A percentile compares a stretch with the other conserved stretches of the same genome.
These are phyloP conservation scores for Stomatorhinus ivindoensis DNA, from an alignment of 2,113 vertebrate genomes.

Conservation along the genomic window DNA sequence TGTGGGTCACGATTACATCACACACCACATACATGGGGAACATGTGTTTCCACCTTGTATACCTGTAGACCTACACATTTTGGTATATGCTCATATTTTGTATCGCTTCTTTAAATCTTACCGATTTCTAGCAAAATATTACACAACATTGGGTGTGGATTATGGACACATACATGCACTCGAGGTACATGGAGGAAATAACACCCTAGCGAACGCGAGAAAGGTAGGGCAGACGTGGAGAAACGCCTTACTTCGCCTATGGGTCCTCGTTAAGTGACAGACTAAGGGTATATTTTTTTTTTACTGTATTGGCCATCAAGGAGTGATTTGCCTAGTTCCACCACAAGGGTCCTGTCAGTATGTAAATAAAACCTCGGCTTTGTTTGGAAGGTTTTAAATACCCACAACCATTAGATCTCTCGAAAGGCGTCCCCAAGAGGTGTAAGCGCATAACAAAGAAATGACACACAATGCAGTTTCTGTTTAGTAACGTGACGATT, in stretches of 20 bases:
- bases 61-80: background rate
- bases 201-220: background rate
- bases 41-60: background rate
- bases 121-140: background rate
- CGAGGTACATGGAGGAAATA: background rate
- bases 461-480: background rate
- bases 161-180: background rate
- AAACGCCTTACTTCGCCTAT: background rate
- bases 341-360: background rate
- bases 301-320: background rate
- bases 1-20: background rate
- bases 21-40: background rate
- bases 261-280: background rate
- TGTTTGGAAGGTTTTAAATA: background rate
- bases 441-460: no score
- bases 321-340: background rate
- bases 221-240: background rate
- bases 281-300: background rate
- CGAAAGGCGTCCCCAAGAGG: background rate
- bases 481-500: background rate
- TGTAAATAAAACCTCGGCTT: background rate
- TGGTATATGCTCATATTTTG: background rate
- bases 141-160: background rate
- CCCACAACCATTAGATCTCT: background rate
- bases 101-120: background rate